Base-by-base conservation (phyloP, 2,888 invertebrate genomes). In the Cerceris rybyensis region DNA sequence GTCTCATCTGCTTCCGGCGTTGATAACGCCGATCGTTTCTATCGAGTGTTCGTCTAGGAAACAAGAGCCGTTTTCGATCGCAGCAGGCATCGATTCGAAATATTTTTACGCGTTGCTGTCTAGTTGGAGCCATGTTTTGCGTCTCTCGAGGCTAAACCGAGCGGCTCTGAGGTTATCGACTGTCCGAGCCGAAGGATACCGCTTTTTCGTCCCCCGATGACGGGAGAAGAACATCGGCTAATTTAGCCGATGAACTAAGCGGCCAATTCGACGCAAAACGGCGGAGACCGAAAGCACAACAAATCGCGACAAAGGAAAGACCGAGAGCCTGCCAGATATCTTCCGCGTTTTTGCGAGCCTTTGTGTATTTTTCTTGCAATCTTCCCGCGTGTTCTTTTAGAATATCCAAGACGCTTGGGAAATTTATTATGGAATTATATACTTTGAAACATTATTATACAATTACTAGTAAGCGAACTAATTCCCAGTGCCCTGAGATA, bases 231-330 rank as follows among this genome's bases (percentile, higher is more conserved):
- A 60, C 54, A 4, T 58, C 64, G 69, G 72, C 58, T 81, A 79
- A 82, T 79, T 85, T 73, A 70, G 75, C 60, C 80, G 84, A 84
- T 85, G 84, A 85, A 79, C 79, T 85, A 84, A 84, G 70, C 79
- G 74, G 14, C 71, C 55, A 50, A 50, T 16, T 16, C 64, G 69
- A 52, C 49, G 43, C 59, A 57, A 57, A 39, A 57, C 42, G 55
- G 41, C 60, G 9, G 57, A 64, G 64, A 70, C 65, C 52, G 60
- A 68, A 69, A 75, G 57, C 42, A 69, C 57, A 78, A 78, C 67
- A 78, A 78, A 80, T 64, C 13, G 42, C 9, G 59, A 49, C 42
- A 28, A 28, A 28, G 28, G 28, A 28, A 4, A 28, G 28, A 28
- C 28, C 28, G 28, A 28, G 76, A 76, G 59, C n/a, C 13, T 14